phyloP scores from a whole-genome alignment of 2,797 vertebrate species.

The Sebastolobus alascanus region DNA sequence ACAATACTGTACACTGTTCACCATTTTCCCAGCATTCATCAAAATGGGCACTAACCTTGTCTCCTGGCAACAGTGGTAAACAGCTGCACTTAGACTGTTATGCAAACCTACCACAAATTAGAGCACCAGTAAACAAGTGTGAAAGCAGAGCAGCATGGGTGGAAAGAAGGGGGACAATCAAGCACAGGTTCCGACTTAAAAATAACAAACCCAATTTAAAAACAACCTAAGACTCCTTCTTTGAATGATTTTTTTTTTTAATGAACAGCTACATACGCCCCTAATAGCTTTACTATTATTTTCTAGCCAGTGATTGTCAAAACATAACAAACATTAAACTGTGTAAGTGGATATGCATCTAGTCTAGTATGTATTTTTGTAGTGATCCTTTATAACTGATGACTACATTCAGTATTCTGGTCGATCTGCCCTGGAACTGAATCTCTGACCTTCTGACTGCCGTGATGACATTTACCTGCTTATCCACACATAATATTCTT shows the following conservation, averaged over 20 bases:
- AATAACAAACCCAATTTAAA: conserved; percentile 7
- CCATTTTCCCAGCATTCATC: not conserved
- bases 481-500: conserved; percentile 60
- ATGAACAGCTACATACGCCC: conserved; percentile 6
- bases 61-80: conserved; percentile 20
- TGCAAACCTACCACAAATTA: conserved; percentile 4
- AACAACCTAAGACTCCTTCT: not conserved
- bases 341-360: not conserved
- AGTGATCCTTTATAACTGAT: not conserved
- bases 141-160: not conserved
- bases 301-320: conserved; percentile 4
- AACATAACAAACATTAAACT: not conserved
- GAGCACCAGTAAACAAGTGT: conserved; percentile 1
- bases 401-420: conserved; percentile 15
- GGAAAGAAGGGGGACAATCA: not conserved
- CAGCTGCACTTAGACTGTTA: conserved; percentile 12
- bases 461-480: conserved; percentile 71
- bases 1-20: not conserved
- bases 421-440: conserved; percentile 38
- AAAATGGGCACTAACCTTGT: not conserved
- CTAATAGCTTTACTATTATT: not conserved
- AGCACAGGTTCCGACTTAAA: not conserved
- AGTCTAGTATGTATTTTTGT: not conserved
- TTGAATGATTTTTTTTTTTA: conserved; percentile 14
- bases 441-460: conserved; percentile 63